Conservation (phyloP, 2,797 vertebrate species). For the Gallinago nigripennis region DNA sequence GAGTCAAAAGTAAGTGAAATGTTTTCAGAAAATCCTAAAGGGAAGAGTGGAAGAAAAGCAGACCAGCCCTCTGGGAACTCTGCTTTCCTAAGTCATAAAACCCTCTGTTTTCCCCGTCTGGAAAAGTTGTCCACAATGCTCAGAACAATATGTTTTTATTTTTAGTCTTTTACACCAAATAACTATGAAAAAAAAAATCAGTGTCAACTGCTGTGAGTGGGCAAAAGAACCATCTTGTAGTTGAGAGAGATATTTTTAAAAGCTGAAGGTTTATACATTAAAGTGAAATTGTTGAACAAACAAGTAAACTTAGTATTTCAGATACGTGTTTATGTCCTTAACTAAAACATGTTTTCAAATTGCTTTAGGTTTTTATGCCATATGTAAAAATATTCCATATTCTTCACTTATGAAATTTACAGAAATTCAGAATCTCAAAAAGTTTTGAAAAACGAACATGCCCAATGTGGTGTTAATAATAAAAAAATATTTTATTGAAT, state of each 20-base stretch:
- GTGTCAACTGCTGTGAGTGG: neutral
- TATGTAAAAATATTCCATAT: neutral
- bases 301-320: neutral
- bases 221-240: neutral
- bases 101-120: slow-evolving; percentile 52
- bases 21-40: slow-evolving; percentile 48
- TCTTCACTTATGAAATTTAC: neutral
- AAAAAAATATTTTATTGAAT: neutral
- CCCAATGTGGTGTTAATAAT: neutral
- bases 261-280: neutral
- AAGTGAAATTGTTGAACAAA: neutral
- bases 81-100: slow-evolving; percentile 67
- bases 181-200: neutral
- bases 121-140: slow-evolving; percentile 55
- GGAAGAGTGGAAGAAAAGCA: slow-evolving; percentile 48
- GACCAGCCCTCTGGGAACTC: slow-evolving; percentile 37
- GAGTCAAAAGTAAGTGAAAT: slow-evolving; percentile 40
- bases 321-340: neutral
- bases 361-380: neutral
- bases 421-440: neutral
- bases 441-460: neutral
- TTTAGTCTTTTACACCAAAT: slow-evolving; percentile 54
- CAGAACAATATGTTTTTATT: slow-evolving; percentile 61
- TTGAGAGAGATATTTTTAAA: neutral
- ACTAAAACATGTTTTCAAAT: neutral